Base-by-base conservation (phyloP, 1,140 invertebrate species). In the Mya arenaria region DNA sequence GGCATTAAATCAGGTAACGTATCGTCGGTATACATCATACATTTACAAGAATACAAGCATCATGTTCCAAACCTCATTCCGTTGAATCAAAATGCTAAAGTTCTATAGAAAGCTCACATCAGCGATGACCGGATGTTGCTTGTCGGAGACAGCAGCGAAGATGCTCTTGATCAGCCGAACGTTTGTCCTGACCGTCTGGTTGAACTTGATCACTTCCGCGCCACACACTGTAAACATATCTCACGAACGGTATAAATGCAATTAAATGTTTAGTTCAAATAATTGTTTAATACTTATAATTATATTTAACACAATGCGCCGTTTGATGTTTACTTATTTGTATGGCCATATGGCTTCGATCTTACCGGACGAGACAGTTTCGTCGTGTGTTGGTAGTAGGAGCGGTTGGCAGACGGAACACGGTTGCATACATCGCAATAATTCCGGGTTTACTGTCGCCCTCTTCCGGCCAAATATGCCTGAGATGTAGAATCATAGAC, bases 381-480 rank as follows among this genome's bases (percentile, higher is more conserved):
- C 28, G 15, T 25, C 44, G 32, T 44, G 58, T 2, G 25, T 39
- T 1, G 56, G 28, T 23, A 63, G 44, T n/a, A 75, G 72, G 1
- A 75, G 32, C 32, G 72, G 37, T 1, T 75, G 23, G 36, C 72
- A 75, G 5, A 30, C 41, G 3, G 1, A 3, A 63, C 72, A 75
- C 13, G 48, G 56, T 41, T 13, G 10, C 72, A 75, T 75, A 58
- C 72, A 75, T 25, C 34, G 41, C 23, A 23, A 19, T 10, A 75
- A 17, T 19, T 63, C 72, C 10, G 72, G 56, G 30, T 60, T 75
- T 5, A 75, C 23, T 0, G 23, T 32, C 58, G 8, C 56, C 30
- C 58, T 56, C 32, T 63, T 60, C 34, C 72, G 58, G 13, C 72
- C 72, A 63, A 75, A 75, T 8, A 75, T 62, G 52, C 72, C 72